Evolutionary conservation across 2,113 vertebrate genomes (phyloP).

Genomic region (Fukomys damarensis): DNA sequence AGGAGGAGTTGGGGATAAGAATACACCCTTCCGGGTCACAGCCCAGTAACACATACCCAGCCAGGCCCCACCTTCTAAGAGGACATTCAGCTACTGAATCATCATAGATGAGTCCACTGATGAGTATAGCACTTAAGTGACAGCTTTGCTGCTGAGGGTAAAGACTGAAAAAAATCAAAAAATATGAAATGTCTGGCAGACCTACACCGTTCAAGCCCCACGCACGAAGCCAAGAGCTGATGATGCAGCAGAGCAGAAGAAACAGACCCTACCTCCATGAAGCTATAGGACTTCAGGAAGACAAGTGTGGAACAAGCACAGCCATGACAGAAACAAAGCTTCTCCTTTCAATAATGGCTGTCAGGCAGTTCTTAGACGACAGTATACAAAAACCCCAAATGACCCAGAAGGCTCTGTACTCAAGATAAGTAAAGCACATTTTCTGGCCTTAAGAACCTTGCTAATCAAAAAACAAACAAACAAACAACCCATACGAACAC

Average conservation of each 20-base stretch:
- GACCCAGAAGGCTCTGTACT: no score
- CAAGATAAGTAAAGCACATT: no score
- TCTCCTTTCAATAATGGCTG: not conserved
- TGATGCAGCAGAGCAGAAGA: accelerated
- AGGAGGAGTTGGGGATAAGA: not conserved
- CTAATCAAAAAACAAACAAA: not conserved
- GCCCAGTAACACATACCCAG: not conserved
- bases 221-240: accelerated
- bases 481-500: not conserved
- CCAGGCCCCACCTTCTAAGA: not conserved
- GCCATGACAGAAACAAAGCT: not conserved
- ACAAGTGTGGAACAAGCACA: not conserved
- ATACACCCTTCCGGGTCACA: not conserved
- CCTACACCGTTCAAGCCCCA: no score
- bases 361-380: not conserved
- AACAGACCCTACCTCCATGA: not conserved
- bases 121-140: not conserved
- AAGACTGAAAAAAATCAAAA: not conserved
- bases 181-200: not conserved
- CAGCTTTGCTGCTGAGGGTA: not conserved
- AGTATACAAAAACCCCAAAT: accelerated
- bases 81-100: not conserved
- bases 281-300: not conserved
- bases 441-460: not conserved
- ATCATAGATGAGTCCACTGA: not conserved